Conservation (phyloP, 1,140 invertebrate species). For the Bombus soroeensis region DNA sequence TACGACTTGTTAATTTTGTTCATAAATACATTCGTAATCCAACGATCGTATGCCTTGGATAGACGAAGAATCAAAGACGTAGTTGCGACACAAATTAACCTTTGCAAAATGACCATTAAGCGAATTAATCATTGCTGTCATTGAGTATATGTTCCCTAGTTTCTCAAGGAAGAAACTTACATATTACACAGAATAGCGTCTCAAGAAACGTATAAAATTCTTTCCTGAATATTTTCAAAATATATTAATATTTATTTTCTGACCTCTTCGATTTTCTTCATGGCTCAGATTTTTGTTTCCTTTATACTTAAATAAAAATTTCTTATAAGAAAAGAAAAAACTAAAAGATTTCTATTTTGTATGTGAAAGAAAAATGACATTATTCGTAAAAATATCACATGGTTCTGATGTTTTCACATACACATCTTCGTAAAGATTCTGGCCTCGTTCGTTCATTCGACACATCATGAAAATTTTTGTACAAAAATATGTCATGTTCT, state of each 20-base stretch:
- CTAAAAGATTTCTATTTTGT: neutral
- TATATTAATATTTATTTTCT: neutral
- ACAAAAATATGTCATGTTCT: constrained; percentile 46
- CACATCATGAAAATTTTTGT: constrained; percentile 33
- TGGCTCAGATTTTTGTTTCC: neutral
- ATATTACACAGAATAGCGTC: too few species aligned
- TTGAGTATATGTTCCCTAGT: neutral
- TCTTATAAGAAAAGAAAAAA: neutral
- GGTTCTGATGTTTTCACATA: neutral
- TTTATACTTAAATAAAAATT: neutral
- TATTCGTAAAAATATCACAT: constrained; percentile 32
- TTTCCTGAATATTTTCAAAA: neutral
- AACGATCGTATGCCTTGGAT: neutral
- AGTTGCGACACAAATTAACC: neutral
- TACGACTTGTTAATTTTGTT: too few species aligned
- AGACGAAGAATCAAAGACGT: neutral
- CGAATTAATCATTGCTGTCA: neutral
- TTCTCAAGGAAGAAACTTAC: neutral
- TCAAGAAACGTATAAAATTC: neutral
- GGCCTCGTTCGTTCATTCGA: neutral
- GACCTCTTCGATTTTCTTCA: neutral
- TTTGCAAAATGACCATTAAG: neutral
- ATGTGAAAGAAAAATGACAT: neutral
- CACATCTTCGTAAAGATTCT: neutral
- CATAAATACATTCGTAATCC: neutral